Evolutionary conservation across 2,797 vertebrate genomes (phyloP), one percentile per base, ranked within the genome.

Genomic region (Periparus ater): DNA sequence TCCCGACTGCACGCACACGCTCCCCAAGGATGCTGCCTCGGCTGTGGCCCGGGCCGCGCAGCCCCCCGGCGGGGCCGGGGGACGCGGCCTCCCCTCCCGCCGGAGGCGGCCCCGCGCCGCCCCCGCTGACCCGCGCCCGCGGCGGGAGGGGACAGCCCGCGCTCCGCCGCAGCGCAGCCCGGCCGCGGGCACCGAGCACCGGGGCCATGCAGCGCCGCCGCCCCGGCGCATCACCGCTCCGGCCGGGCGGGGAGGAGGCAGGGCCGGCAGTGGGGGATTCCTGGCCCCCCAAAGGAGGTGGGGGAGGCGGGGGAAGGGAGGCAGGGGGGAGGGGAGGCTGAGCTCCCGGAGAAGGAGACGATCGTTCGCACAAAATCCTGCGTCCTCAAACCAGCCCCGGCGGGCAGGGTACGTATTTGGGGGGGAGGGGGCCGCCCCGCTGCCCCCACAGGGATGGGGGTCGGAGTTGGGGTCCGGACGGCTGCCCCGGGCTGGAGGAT

Each of bases 291-390:
- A 86, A 72, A 72, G 90, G 82, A 83, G 84, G 83, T 74, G 81
- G 85, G 89, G 48, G 88, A 45, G 30, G 88, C n/a, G 81, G 57
- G 47, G 78, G 86, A 40, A 40, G 92, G 68, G 88, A 60, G 63
- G 78, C 45, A 51, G 66, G 54, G 84, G 45, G 36, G 60, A 40
- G 53, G 93, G 78, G 91, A 78, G 78, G 89, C 77, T 66, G 89
- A 82, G 81, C 80, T 95, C 94, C 83, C n/a, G 83, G 89, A 91
- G 94, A 82, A 85, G 67, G 72, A 82, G 85, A 75, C 88, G 94
- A 47, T 82, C 76, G 61, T 51, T 84, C 44, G 80, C 90, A 73
- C 76, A 75, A 93, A 95, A 93, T 91, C 88, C 73, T 27, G 81
- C 85, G 88, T 77, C 72, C 91, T 72, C 93, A 19, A 34, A 65